These are phyloP conservation scores for Paragorgia papillata DNA, from an alignment of 92 coral and sea anemone genomes.

Conservation along the genomic window DNA sequence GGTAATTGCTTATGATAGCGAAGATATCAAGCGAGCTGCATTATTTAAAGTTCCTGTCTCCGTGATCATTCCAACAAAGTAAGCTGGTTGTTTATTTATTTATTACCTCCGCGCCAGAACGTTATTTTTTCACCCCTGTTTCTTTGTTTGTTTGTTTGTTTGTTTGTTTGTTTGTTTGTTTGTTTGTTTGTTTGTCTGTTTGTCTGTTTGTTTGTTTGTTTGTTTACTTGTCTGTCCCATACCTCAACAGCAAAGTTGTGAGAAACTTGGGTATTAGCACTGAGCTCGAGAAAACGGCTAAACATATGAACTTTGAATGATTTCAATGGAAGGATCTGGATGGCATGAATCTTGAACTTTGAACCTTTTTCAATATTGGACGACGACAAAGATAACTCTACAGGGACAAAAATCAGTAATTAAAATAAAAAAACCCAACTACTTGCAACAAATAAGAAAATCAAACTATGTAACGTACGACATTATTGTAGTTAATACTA, in stretches of 20 bases:
- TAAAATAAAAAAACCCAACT: not conserved
- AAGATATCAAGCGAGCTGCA: conserved; percentile 73
- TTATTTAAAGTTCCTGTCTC: conserved; percentile 87
- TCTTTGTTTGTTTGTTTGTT: too few species aligned
- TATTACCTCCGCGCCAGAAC: too few species aligned
- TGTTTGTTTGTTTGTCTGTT: too few species aligned
- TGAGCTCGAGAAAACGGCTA: conserved; percentile 69
- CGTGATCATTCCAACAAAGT: conserved; percentile 79
- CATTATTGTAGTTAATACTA: too few species aligned
- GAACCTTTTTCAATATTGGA: conserved; percentile 60
- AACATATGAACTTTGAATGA: conserved; percentile 82
- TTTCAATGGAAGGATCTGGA: conserved; percentile 75
- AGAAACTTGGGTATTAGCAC: conserved; percentile 64
- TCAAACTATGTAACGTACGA: too few species aligned
- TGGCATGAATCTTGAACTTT: conserved; percentile 79
- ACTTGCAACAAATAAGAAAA: not conserved
- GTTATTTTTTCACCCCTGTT: too few species aligned
- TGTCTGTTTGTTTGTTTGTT: too few species aligned
- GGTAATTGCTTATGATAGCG: conserved; percentile 84
- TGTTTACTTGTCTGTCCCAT: too few species aligned
- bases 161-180: too few species aligned
- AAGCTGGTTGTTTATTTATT: conserved; percentile 10
- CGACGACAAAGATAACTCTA: conserved; percentile 72
- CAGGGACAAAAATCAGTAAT: not conserved
- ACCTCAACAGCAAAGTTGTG: conserved; percentile 74